phyloP scores from a whole-genome alignment of 37 sponge, comb jelly and placozoan genomes.

The Crambe crambe region DNA sequence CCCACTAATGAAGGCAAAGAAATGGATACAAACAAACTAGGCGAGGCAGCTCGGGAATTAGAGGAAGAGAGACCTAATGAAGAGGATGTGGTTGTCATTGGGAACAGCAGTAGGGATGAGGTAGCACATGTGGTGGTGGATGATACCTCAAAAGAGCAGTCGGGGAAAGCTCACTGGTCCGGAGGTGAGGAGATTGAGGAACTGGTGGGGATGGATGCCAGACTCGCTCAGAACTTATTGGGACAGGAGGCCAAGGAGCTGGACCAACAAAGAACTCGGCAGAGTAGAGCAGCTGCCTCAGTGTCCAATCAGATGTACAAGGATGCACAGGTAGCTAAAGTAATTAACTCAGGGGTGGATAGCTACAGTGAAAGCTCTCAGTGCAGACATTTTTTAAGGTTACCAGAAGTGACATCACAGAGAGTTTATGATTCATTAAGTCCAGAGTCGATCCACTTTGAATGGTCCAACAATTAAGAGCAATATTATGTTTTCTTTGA shows the following conservation, averaged over 20 bases:
- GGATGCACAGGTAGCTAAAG: constrained; percentile 63
- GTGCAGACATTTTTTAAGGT: too few species aligned
- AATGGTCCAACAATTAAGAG: too few species aligned
- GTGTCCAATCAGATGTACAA: constrained; percentile 67
- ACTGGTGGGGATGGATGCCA: constrained; percentile 18
- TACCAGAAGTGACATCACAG: not conserved
- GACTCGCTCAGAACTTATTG: constrained; percentile 27
- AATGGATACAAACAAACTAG: too few species aligned
- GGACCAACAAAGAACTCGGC: constrained; percentile 46
- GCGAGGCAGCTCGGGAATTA: too few species aligned
- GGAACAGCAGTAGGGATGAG: not conserved
- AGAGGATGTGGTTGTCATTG: not conserved
- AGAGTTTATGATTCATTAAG: not conserved
- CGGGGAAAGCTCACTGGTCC: constrained; percentile 3
- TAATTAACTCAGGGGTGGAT: too few species aligned
- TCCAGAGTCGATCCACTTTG: too few species aligned
- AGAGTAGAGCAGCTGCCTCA: constrained; percentile 61
- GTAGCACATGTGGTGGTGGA: not conserved
- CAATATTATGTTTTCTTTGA: too few species aligned
- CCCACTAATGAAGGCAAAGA: too few species aligned
- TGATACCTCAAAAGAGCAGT: not conserved
- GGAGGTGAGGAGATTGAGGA: constrained; percentile 4
- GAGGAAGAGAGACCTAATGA: too few species aligned
- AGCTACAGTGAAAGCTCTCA: too few species aligned
- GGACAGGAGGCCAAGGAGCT: constrained; percentile 48